Percentiles rank a stretch among this genome's conserved stretches.
These are phyloP conservation scores for Triplophysa rosa DNA, from an alignment of 2,113 vertebrate species.

Conservation along the genomic window DNA sequence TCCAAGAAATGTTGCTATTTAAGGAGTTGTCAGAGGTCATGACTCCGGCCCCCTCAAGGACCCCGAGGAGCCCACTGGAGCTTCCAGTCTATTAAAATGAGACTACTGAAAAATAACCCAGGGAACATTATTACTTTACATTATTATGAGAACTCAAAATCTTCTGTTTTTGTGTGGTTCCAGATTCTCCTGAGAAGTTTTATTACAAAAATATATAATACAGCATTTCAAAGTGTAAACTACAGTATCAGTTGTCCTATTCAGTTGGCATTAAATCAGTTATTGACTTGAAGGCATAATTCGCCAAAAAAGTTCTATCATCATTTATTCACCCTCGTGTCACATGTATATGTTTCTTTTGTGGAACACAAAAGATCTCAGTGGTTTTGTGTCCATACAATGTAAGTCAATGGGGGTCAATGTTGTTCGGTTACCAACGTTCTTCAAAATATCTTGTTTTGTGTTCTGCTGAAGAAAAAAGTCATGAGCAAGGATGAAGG, in stretches of 20 bases:
- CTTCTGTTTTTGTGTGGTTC: slow-evolving; percentile 9
- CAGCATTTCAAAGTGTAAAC: not conserved
- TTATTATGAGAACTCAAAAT: slow-evolving; percentile 10
- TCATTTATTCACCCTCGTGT: too few relatives aligned
- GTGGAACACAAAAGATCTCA: too few relatives aligned
- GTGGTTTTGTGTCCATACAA: too few relatives aligned
- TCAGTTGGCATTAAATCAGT: not conserved
- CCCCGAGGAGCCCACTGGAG: not conserved
- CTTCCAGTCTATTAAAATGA: not conserved
- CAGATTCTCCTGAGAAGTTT: not conserved
- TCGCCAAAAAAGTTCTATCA: too few relatives aligned
- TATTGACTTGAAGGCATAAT: not conserved
- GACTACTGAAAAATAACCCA: not conserved
- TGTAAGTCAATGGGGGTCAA: too few relatives aligned
- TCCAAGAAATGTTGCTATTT: slow-evolving; percentile 25
- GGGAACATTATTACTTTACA: not conserved
- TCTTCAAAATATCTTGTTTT: too few relatives aligned
- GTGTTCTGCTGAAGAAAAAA: too few relatives aligned
- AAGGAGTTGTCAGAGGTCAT: not conserved
- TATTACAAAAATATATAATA: too few relatives aligned
- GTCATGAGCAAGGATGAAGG: too few relatives aligned
- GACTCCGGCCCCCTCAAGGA: not conserved
- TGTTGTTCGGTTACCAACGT: too few relatives aligned
- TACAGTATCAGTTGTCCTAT: not conserved
- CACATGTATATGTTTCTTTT: too few relatives aligned